phyloP scores from a whole-genome alignment of 2,797 vertebrate genomes.

The Lithobates sylvaticus region DNA sequence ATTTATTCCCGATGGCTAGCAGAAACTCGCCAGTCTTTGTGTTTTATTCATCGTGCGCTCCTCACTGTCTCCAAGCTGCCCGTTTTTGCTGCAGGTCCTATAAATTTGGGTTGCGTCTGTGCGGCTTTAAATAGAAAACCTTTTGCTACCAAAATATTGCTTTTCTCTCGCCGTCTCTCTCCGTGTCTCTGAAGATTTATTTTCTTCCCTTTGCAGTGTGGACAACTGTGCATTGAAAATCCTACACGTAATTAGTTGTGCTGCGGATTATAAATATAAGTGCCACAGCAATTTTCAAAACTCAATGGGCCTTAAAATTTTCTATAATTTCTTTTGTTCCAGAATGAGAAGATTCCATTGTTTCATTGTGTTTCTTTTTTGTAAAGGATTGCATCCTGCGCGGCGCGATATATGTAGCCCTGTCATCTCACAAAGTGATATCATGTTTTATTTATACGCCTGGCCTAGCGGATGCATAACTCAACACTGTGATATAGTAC shows the following conservation, averaged over 20 bases:
- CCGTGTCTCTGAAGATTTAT: constrained; percentile 30
- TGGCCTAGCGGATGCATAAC: neutral
- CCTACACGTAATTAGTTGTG: constrained; percentile 41
- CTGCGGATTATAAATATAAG: constrained; percentile 22
- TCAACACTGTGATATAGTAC: too few relatives aligned
- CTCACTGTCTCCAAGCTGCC: neutral
- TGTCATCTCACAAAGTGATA: neutral
- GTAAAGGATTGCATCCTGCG: neutral
- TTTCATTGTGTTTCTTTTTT: neutral
- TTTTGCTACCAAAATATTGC: neutral
- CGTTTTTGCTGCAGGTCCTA: constrained; percentile 19
- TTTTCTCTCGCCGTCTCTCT: neutral
- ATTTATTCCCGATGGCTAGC: neutral
- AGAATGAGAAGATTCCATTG: neutral
- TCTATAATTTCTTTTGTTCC: neutral
- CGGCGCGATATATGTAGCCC: neutral
- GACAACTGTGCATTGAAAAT: constrained; percentile 29
- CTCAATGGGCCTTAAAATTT: constrained; percentile 23
- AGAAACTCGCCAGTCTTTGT: constrained; percentile 2
- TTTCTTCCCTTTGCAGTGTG: neutral
- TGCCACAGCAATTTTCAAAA: neutral
- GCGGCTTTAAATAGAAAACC: constrained; percentile 36
- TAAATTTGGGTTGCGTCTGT: constrained; percentile 24
- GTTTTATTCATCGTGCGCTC: neutral
- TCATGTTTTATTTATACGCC: neutral